Base-by-base conservation (phyloP, 2,888 invertebrate species). In the Conops quadrifasciatus region DNA sequence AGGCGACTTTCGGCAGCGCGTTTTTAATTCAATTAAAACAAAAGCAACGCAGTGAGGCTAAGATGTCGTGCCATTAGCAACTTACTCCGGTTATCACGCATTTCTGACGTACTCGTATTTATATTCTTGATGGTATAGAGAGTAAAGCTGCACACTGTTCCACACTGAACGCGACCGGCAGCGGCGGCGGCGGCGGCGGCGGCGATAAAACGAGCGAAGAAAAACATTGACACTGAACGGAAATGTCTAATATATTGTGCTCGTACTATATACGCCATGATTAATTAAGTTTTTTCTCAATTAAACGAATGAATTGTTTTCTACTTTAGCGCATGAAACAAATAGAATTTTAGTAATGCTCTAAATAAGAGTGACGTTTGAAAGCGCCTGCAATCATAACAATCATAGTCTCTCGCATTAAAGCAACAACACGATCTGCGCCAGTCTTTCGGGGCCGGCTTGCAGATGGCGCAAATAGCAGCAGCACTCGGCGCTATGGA, bases 211-310 rank as follows among this genome's bases (percentile, higher is more conserved):
- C 26, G 56, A 56, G 53, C 53, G 78, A 36, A 36, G 36, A 36
- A 36, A 81, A 82, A 80, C 84, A 82, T 83, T 83, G 83, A 84
- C 84, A 83, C 84, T 82, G 83, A 84, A 82, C 83, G 83, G 83
- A 83, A 84, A 82, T 83, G 83, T 84, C 84, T 83, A 84, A 83
- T 83, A 79, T 80, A n/a, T n/a, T n/a, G n/a, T n/a, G n/a, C n/a
- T n/a, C 9, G 58, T 28, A 1, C 58, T n/a, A 58, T 5, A 81
- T 81, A 76, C 75, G 76, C 66, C 68, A 77, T 77, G 78, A 78
- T 79, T 80, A 80, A 75, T 75, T 78, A 77, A 76, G 76, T 77
- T 75, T 75, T 36, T 73, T 71, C 62, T 62, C 68, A 68, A 68
- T 68, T 68, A 62, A 56, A 19, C 26, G 64, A 36, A 26, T 64